phyloP scores from a whole-genome alignment of 2,113 vertebrate genomes.

The Thamnophis sirtalis region DNA sequence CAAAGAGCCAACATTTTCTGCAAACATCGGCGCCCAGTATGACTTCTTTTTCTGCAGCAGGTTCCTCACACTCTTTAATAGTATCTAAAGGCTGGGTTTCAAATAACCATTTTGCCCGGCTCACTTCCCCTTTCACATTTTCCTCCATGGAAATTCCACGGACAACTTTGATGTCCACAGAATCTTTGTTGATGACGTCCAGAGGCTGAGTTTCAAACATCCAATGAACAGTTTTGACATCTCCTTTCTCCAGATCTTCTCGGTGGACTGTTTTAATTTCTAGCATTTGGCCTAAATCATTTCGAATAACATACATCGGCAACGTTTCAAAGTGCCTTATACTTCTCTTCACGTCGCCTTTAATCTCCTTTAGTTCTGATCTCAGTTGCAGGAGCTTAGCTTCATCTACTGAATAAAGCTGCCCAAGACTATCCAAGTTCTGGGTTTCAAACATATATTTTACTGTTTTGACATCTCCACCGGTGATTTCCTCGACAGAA shows the following conservation, averaged over 20 bases:
- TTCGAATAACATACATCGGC: constrained; percentile 79
- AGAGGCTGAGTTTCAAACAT: constrained; percentile 82
- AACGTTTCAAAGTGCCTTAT: constrained; percentile 83
- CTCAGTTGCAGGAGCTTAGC: constrained; percentile 76
- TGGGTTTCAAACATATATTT: constrained; percentile 82
- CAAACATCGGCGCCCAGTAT: constrained; percentile 79
- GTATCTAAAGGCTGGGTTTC: constrained; percentile 80
- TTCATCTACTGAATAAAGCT: constrained; percentile 79
- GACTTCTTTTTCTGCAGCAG: constrained; percentile 69
- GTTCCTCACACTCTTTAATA: constrained; percentile 74
- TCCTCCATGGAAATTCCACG: constrained; percentile 80
- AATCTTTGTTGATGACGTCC: constrained; percentile 71
- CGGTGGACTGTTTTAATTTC: constrained; percentile 80
- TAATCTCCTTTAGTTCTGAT: constrained; percentile 82
- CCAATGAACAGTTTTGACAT: constrained; percentile 79
- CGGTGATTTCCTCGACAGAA: constrained; percentile 68
- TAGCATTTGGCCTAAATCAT: constrained; percentile 76
- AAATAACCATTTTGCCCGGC: constrained; percentile 80
- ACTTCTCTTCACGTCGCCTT: constrained; percentile 76
- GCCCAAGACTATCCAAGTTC: constrained; percentile 73
- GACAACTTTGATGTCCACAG: constrained; percentile 73
- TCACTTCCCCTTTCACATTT: constrained; percentile 71
- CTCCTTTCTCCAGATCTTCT: constrained; percentile 79
- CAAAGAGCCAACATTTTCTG: constrained; percentile 87
- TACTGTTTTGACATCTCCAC: constrained; percentile 78